These are phyloP conservation scores for Turnix velox DNA, from an alignment of 2,113 vertebrate species.

Conservation along the genomic window DNA sequence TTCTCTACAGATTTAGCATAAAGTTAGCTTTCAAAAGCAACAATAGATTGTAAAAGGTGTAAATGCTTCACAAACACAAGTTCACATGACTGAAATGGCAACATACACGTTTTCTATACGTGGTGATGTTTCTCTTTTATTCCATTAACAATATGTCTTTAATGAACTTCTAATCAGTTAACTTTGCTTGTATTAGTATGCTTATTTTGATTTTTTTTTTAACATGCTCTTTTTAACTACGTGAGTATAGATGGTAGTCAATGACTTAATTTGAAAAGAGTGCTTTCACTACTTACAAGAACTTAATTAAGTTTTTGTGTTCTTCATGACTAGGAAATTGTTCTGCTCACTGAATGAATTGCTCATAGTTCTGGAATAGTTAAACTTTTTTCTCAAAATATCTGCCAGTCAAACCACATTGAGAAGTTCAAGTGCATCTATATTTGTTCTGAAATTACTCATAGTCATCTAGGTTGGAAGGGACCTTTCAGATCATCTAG, in stretches of 20 bases:
- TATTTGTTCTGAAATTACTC: too few species aligned
- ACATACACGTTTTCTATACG: background rate
- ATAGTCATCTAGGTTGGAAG: too few species aligned
- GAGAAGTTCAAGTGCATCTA: background rate
- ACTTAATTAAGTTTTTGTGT: slow-evolving; percentile 27
- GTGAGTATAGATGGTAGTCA: slow-evolving; percentile 31
- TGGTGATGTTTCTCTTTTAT: slow-evolving; percentile 31
- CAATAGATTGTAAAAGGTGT: background rate
- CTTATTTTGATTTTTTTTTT: slow-evolving; percentile 72
- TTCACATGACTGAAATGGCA: slow-evolving; percentile 9
- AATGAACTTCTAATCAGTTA: slow-evolving; percentile 53
- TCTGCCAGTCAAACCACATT: background rate
- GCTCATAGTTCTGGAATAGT: background rate
- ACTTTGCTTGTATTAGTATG: slow-evolving; percentile 55
- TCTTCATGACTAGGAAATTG: background rate
- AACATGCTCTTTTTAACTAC: slow-evolving; percentile 65
- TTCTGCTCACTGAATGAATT: background rate
- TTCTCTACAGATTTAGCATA: background rate
- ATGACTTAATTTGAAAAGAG: slow-evolving; percentile 55
- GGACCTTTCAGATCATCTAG: too few species aligned
- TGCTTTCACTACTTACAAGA: slow-evolving; percentile 20
- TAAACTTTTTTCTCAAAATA: background rate
- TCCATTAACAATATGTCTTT: slow-evolving; percentile 46
- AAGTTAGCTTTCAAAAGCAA: background rate
- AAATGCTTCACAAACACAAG: slow-evolving; percentile 8